phyloP scores from a whole-genome alignment of 2,797 vertebrate species.

The Bradypodion ventrale region DNA sequence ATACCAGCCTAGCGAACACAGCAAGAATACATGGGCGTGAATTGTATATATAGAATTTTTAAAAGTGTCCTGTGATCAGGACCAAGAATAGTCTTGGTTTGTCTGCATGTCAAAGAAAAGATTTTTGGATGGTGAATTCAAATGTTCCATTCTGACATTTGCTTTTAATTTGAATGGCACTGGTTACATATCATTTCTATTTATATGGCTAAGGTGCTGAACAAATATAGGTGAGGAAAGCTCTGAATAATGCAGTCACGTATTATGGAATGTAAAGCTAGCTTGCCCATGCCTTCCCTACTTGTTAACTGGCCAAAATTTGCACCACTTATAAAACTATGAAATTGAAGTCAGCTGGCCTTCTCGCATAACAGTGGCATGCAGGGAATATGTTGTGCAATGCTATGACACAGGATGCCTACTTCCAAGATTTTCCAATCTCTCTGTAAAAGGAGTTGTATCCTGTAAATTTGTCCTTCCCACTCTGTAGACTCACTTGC shows the following conservation, averaged over 20 bases:
- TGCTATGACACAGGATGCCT: not conserved
- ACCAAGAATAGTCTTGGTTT: not conserved
- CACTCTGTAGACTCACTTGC: not conserved
- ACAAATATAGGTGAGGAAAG: slow-evolving; percentile 9
- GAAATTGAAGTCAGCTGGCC: slow-evolving; percentile 17
- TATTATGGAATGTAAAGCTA: not conserved
- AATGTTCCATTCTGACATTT: slow-evolving; percentile 24
- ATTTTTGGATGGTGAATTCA: not conserved
- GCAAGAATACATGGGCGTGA: not conserved
- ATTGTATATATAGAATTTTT: not conserved
- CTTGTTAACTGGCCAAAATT: slow-evolving; percentile 15
- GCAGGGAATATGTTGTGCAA: not conserved
- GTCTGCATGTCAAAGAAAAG: not conserved
- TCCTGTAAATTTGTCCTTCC: too few species aligned
- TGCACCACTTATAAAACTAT: slow-evolving; percentile 17
- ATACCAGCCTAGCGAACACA: not conserved
- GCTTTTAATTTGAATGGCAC: not conserved
- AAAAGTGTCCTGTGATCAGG: not conserved
- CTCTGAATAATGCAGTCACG: slow-evolving; percentile 5
- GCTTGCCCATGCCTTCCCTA: not conserved
- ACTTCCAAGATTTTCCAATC: not conserved
- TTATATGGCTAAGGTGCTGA: slow-evolving; percentile 3
- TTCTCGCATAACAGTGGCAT: not conserved
- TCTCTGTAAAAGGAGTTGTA: not conserved
- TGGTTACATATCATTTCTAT: slow-evolving; percentile 34